These are phyloP conservation scores for Nebria salina DNA, from an alignment of 2,888 invertebrate species.

Conservation along the genomic window DNA sequence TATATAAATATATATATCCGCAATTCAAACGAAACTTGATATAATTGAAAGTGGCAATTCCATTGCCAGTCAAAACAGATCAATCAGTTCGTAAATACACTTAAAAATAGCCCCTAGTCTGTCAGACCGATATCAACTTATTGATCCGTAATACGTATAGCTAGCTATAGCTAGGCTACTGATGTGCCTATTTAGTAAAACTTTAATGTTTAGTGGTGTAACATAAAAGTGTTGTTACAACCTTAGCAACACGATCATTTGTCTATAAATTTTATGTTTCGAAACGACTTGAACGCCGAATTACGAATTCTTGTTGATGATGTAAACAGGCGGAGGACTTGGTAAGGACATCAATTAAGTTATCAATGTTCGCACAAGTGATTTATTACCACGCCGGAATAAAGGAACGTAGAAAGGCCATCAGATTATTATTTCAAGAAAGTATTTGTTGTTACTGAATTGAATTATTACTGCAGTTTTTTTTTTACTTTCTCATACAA, in stretches of 20 bases:
- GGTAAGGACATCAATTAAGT: slow-evolving; percentile 11
- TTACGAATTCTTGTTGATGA: slow-evolving; percentile 17
- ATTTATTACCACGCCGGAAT: slow-evolving; percentile 1
- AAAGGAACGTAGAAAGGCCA: not conserved
- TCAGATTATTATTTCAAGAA: slow-evolving; percentile 13
- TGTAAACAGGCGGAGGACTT: slow-evolving; percentile 3
- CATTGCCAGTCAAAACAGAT: too few relatives aligned
- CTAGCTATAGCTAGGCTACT: not conserved
- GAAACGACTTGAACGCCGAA: not conserved
- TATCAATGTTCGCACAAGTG: slow-evolving; percentile 9
- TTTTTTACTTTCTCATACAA: not conserved
- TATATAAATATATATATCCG: too few relatives aligned
- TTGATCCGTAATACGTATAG: too few relatives aligned
- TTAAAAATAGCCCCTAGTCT: too few relatives aligned
- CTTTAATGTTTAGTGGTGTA: not conserved
- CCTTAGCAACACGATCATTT: not conserved
- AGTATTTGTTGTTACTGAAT: not conserved
- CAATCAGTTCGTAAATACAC: too few relatives aligned
- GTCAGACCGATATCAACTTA: too few relatives aligned
- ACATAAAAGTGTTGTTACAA: not conserved
- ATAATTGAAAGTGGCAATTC: too few relatives aligned
- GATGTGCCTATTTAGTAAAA: not conserved
- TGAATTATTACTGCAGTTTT: not conserved
- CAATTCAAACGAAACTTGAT: too few relatives aligned
- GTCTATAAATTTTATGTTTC: slow-evolving; percentile 12